A percentile compares a stretch with the other conserved stretches of the same genome.
Conservation (phyloP, 2,113 vertebrate species). For the Ploceus nigricollis region DNA sequence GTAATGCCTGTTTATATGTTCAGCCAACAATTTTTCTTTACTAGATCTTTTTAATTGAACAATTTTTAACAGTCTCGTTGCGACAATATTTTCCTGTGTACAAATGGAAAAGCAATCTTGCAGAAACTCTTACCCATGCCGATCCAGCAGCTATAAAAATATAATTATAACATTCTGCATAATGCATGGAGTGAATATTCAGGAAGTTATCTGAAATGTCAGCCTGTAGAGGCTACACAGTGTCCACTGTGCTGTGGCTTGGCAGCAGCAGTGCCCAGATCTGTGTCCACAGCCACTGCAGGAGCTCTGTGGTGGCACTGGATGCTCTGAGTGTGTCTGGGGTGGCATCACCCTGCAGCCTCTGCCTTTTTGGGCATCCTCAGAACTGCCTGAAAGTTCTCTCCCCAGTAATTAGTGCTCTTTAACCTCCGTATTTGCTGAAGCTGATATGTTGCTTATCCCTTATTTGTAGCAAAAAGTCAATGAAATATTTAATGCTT, state of each 20-base stretch:
- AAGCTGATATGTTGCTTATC: neutral
- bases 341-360: accelerated
- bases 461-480: neutral
- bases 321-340: neutral
- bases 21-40: neutral
- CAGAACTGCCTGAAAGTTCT: neutral
- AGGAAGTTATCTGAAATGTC: neutral
- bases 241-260: neutral
- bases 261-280: neutral
- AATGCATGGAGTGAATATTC: neutral
- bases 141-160: neutral
- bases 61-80: neutral
- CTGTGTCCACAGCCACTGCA: accelerated
- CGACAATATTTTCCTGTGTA: neutral
- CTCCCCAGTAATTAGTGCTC: neutral
- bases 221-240: neutral
- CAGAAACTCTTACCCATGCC: neutral
- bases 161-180: neutral
- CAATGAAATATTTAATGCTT: neutral
- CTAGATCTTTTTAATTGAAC: neutral
- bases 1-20: neutral
- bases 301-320: neutral
- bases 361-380: neutral
- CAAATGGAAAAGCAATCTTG: neutral
- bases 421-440: neutral